Conservation (phyloP, 2,797 vertebrate genomes). For the Rhinichthys osculus region DNA sequence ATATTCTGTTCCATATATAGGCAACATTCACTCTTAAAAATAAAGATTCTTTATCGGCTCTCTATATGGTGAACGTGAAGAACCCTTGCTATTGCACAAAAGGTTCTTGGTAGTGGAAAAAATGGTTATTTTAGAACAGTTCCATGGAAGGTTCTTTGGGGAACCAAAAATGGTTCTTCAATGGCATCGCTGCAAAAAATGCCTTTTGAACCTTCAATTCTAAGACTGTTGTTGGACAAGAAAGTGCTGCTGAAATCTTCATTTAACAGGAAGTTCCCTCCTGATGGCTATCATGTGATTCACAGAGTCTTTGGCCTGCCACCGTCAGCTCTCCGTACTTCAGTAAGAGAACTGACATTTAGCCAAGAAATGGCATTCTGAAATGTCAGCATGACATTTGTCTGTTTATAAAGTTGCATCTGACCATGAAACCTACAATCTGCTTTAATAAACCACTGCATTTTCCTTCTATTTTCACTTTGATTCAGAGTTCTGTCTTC, state of each 20-base stretch:
- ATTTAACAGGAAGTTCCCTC: background rate
- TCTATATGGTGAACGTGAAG: background rate
- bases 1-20: background rate
- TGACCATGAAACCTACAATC: background rate
- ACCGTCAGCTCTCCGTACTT: background rate
- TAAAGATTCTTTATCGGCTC: background rate
- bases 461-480: background rate
- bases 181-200: background rate
- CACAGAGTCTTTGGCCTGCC: background rate
- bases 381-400: constrained; percentile 18
- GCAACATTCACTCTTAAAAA: background rate
- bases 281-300: background rate
- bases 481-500: background rate
- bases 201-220: no score
- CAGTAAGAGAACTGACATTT: constrained; percentile 10
- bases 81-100: background rate
- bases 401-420: constrained; percentile 2
- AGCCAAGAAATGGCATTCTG: background rate
- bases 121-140: background rate
- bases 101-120: background rate
- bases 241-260: background rate
- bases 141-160: background rate
- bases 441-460: constrained; percentile 21
- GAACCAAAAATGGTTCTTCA: background rate
- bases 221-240: background rate